These are phyloP conservation scores for Halcyon leucocephala DNA, from an alignment of 2,797 vertebrate species.

Conservation along the genomic window DNA sequence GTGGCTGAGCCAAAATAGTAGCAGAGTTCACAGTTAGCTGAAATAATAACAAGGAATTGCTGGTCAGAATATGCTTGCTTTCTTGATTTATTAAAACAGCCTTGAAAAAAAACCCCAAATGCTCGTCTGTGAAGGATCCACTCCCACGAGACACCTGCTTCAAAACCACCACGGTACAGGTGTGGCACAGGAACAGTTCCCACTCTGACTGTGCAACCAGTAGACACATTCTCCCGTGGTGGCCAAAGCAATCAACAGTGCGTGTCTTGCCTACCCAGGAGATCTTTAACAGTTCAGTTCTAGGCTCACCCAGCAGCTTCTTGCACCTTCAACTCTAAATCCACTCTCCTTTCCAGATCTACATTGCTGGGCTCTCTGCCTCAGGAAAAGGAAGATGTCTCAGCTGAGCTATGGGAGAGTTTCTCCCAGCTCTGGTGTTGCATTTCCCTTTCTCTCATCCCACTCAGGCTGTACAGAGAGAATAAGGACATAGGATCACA, in stretches of 20 bases:
- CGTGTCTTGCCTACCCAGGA: not conserved
- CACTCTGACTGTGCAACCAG: not conserved
- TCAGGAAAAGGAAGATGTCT: not conserved
- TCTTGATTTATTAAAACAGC: constrained; percentile 64
- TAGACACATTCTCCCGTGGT: not conserved
- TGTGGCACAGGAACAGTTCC: not conserved
- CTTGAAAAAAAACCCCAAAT: not conserved
- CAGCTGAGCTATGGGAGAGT: not conserved
- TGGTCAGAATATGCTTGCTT: constrained; percentile 65
- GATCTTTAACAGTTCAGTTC: not conserved
- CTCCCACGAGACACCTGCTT: constrained; percentile 57
- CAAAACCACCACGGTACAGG: not conserved
- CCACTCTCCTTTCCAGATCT: not conserved
- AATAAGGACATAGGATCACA: not conserved
- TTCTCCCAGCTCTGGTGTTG: not conserved
- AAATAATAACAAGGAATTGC: constrained; percentile 72
- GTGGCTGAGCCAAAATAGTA: constrained; percentile 77
- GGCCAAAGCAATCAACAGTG: not conserved
- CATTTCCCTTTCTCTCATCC: not conserved
- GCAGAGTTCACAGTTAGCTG: constrained; percentile 62
- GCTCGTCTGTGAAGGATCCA: not conserved
- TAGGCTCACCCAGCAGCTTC: not conserved
- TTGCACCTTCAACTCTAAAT: not conserved
- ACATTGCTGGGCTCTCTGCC: not conserved
- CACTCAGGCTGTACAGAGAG: not conserved